phyloP scores from a whole-genome alignment of 2,888 invertebrate genomes.

The Phymatocera aterrima region DNA sequence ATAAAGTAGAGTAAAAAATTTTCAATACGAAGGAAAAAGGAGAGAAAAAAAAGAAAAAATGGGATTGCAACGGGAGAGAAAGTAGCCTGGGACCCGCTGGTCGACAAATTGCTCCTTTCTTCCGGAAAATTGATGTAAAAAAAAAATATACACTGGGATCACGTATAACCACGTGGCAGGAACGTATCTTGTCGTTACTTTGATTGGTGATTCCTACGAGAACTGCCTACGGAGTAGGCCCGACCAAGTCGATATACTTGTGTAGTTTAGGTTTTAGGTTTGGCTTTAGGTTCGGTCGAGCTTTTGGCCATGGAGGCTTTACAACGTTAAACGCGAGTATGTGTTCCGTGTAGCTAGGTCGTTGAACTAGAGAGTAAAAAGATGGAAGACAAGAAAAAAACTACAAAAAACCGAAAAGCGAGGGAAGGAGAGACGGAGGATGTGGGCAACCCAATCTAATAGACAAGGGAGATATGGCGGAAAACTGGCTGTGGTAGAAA shows the following conservation, averaged over 20 bases:
- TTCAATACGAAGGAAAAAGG: not conserved
- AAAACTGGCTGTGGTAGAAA: slow-evolving; percentile 24
- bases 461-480: slow-evolving; percentile 10
- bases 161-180: not conserved
- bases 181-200: slow-evolving; percentile 36
- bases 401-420: not conserved
- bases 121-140: not conserved
- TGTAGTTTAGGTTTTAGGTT: not conserved
- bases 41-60: not conserved
- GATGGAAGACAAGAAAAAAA: not conserved
- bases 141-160: slow-evolving; percentile 16
- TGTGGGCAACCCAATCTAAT: slow-evolving; percentile 22
- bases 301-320: not conserved
- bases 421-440: not conserved
- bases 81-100: not conserved
- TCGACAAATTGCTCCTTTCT: not conserved
- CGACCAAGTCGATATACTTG: not conserved
- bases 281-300: slow-evolving; percentile 9
- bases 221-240: slow-evolving; percentile 16
- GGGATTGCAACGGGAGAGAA: not conserved
- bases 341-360: slow-evolving; percentile 4
- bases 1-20: not conserved
- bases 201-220: slow-evolving; percentile 15
- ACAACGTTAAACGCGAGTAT: slow-evolving; percentile 16
- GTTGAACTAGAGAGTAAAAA: not conserved